These are phyloP conservation scores for Anoplophora glabripennis DNA, from an alignment of 1,140 invertebrate species.

Conservation along the genomic window DNA sequence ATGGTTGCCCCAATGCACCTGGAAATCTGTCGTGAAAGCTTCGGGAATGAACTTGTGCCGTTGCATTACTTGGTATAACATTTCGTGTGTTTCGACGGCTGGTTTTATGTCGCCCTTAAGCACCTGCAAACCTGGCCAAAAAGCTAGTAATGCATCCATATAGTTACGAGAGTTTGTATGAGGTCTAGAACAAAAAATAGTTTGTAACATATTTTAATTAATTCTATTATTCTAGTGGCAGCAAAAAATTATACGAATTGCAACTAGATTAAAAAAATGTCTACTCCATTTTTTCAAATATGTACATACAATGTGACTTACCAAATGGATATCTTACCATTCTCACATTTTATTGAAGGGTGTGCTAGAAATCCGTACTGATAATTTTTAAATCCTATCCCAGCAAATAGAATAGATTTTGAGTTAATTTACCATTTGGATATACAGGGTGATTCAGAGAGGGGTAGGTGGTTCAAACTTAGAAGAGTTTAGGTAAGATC, in stretches of 20 bases:
- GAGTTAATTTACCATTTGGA: too few relatives aligned
- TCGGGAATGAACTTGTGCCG: constrained; percentile 97
- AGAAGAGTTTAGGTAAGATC: too few relatives aligned
- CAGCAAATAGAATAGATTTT: too few relatives aligned
- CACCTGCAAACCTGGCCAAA: constrained; percentile 97
- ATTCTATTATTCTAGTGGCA: not conserved
- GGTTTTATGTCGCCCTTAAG: constrained; percentile 92
- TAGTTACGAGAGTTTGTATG: constrained; percentile 94
- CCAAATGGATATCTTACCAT: not conserved
- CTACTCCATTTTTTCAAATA: too few relatives aligned
- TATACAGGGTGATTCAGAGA: too few relatives aligned
- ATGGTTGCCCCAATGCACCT: constrained; percentile 98
- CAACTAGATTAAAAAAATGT: too few relatives aligned
- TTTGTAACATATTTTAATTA: not conserved
- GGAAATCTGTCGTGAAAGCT: constrained; percentile 93
- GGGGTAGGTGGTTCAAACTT: too few relatives aligned
- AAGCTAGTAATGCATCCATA: constrained; percentile 95
- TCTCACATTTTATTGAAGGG: not conserved
- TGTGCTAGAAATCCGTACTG: not conserved
- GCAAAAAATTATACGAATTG: too few relatives aligned
- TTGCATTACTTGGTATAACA: constrained; percentile 96
- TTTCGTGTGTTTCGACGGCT: constrained; percentile 95
- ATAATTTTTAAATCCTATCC: too few relatives aligned
- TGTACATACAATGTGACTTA: not conserved
- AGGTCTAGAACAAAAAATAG: constrained; percentile 57